Evolutionary conservation across 1,140 invertebrate species (phyloP), one percentile per base, ranked within the genome.

Genomic region (Drosophila suzukii): DNA sequence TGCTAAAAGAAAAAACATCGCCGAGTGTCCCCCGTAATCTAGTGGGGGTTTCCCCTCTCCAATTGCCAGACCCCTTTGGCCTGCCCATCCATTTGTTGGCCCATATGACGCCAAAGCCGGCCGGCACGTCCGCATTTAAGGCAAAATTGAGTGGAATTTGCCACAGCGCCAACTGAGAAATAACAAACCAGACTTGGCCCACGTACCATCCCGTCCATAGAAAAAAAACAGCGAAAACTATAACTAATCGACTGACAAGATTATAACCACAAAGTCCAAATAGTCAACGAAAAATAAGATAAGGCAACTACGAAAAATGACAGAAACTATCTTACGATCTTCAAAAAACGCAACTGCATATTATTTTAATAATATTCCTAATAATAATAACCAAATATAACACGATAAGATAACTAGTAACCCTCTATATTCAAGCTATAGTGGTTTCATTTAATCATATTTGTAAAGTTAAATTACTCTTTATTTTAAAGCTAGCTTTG

Each of bases 71-170:
- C 27, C 13, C 13, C 27, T 15, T 8, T 49, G 32, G 10, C 24
- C 17, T 6, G 32, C 5, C 30, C 20, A n/a, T 17, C 6, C 27
- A 15, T 15, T 50, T 53, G 11, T 11, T 41, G 46, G 32, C 27
- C 46, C 49, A 67, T 55, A 34, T 57, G 50, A 71, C 41, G 71
- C 47, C 43, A 74, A 74, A 73, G 47, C 34, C 70, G 55, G 68
- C 46, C 56, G 49, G 56, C 67, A 73, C 70, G 70, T 73, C 55
- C 67, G 34, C 63, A 57, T 68, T 71, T 57, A 27, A 30, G 20
- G 65, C 41, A 34, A 62, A 70, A 36, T 39, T 8, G 34, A 41
- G 27, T 49, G 30, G 44, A 68, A 56, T 68, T 70, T 46, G 67
- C 66, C 68, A 38, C 46, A 49, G n/a, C n/a, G 50, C 15, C 30